Conservation (phyloP, 2,113 vertebrate species). For the Pluvialis apricaria region DNA sequence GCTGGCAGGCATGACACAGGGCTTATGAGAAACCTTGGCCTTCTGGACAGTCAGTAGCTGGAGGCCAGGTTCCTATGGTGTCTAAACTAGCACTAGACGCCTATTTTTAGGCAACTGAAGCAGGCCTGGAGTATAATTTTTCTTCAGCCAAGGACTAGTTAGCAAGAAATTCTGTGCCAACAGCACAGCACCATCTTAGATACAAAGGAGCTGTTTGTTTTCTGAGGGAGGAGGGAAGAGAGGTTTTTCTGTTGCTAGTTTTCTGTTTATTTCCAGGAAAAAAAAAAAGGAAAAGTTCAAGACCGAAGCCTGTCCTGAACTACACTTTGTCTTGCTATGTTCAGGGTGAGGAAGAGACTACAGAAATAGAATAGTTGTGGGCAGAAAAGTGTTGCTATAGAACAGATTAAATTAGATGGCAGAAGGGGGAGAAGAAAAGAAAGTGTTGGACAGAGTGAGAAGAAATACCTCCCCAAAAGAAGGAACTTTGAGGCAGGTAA, state of each 20-base stretch:
- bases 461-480: neutral
- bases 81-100: neutral
- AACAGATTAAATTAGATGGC: neutral
- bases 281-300: neutral
- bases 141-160: neutral
- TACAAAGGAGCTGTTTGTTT: neutral
- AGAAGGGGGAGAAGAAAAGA: neutral
- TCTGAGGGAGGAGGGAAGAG: neutral
- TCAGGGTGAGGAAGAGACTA: neutral
- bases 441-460: neutral
- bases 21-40: neutral
- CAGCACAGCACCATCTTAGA: neutral
- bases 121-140: neutral
- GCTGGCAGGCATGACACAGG: neutral
- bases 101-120: neutral
- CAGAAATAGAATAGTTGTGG: neutral
- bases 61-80: neutral
- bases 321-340: neutral
- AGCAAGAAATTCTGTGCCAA: neutral
- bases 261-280: neutral
- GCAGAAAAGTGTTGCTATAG: neutral
- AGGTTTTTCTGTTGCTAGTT: neutral
- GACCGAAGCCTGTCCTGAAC: neutral
- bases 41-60: neutral
- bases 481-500: neutral